Evolutionary conservation across 2,797 vertebrate genomes (phyloP).

Genomic region (Hyperoplus lanceolatus): DNA sequence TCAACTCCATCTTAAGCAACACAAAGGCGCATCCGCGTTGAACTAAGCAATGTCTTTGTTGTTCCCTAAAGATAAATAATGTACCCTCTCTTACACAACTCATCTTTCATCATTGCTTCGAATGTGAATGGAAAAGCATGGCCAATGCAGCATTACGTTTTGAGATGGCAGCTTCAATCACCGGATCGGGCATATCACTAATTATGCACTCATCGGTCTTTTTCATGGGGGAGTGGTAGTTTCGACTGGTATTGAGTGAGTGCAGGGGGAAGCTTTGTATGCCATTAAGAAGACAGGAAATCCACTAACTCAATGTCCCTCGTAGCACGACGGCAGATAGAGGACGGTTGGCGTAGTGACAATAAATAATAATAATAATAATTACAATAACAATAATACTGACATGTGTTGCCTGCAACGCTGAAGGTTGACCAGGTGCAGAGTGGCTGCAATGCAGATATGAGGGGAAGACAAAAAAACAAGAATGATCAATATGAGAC

Average conservation of each 20-base stretch:
- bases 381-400: slow-evolving; percentile 10
- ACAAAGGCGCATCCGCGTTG: slow-evolving; percentile 65
- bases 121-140: slow-evolving; percentile 47
- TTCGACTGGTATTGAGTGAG: slow-evolving; percentile 71
- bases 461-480: slow-evolving; percentile 32
- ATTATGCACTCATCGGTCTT: slow-evolving; percentile 71
- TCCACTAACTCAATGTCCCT: slow-evolving; percentile 54
- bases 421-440: slow-evolving; percentile 47
- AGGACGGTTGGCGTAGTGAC: neutral
- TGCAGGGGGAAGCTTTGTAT: slow-evolving; percentile 50
- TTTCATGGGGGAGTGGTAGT: slow-evolving; percentile 64
- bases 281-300: slow-evolving; percentile 61
- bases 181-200: slow-evolving; percentile 54
- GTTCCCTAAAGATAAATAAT: slow-evolving; percentile 72
- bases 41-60: slow-evolving; percentile 67
- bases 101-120: slow-evolving; percentile 60
- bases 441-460: slow-evolving; percentile 66
- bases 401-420: slow-evolving; percentile 49
- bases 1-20: slow-evolving; percentile 72
- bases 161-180: slow-evolving; percentile 65
- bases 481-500: slow-evolving; percentile 29
- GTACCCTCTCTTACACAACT: slow-evolving; percentile 62
- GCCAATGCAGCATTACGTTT: slow-evolving; percentile 30
- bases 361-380: slow-evolving; percentile 25
- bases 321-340: slow-evolving; percentile 35